Evolutionary conservation across 2,113 vertebrate species (phyloP).

Genomic region (Hystrix brachyura): DNA sequence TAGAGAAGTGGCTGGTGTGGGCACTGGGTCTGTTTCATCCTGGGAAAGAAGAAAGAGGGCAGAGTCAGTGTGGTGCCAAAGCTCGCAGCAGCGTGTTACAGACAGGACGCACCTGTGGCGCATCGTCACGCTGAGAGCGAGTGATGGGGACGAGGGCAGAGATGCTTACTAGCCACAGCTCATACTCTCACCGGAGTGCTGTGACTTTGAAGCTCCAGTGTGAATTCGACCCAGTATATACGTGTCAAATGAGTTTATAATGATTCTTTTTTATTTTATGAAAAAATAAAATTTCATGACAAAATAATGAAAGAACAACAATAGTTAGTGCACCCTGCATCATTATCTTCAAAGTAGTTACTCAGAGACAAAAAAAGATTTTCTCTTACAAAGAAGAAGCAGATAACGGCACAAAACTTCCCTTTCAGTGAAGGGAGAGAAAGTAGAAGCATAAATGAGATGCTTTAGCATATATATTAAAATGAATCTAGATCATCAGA

Average conservation of each 20-base stretch:
- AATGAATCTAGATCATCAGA: background rate
- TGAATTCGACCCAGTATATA: background rate
- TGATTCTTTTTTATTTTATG: too few species aligned
- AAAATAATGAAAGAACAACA: too few species aligned
- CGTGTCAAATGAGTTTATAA: background rate
- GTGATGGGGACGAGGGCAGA: background rate
- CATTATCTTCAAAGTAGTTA: too few species aligned
- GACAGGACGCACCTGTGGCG: background rate
- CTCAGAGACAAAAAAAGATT: too few species aligned
- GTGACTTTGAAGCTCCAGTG: background rate
- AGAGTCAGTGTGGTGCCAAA: background rate
- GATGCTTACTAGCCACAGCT: background rate
- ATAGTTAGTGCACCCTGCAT: too few species aligned
- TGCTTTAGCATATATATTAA: too few species aligned
- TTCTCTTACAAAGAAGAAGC: too few species aligned
- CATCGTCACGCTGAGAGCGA: background rate
- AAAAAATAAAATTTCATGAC: too few species aligned
- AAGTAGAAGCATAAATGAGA: background rate
- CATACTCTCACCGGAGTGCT: background rate
- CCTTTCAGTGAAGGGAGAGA: background rate
- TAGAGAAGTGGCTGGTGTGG: background rate
- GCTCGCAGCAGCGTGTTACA: background rate
- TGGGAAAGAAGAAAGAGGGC: background rate
- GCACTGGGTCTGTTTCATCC: background rate
- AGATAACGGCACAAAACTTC: too few species aligned